Evolutionary conservation across 2,888 invertebrate genomes (phyloP), one percentile per base, ranked within the genome.

Genomic region (Noctua pronuba): DNA sequence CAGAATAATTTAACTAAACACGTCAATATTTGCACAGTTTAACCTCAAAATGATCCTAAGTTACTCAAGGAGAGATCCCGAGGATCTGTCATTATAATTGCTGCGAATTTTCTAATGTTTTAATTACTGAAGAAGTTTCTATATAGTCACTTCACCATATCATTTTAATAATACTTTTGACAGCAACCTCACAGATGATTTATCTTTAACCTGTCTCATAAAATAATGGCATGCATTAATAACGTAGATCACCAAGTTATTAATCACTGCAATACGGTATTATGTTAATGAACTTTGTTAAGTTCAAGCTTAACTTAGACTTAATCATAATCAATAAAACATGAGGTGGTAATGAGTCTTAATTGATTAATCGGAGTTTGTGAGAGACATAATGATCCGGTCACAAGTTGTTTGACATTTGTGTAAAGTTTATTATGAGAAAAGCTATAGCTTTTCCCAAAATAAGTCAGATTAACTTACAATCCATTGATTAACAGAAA

Each of bases 211-310:
- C 24, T 66, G 75, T 83, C 82, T 79, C 67, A 71, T 83, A 35
- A 83, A 58, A 66, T 83, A 71, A 74, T 79, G 58, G 64, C 13
- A 18, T 35, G 13, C 66, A 82, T 82, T 83, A 70, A 79, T 79
- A 70, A 73, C 67, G 65, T 44, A 28, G n/a, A 28, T 38, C 52
- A 66, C 46, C 1, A 70, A 66, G 79, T 46, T 72, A 82, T 83
- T 73, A 70, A 83, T 80, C 77, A 77, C 38, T 68, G 46, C 62
- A 68, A 74, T 28, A 60, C 28, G 21, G 41, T 52, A 44, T 70
- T 69, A 69, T 76, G 44, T 44, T 35, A 81, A 76, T 76, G 31
- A 68, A 65, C 81, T 75, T 65, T 11, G 55, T 58, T 68, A 31
- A 75, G 67, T 74, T 79, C 67, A n/a, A 41, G 75, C 38, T 76